Base-by-base conservation (phyloP, 2,888 invertebrate genomes). In the Morpho helenor region DNA sequence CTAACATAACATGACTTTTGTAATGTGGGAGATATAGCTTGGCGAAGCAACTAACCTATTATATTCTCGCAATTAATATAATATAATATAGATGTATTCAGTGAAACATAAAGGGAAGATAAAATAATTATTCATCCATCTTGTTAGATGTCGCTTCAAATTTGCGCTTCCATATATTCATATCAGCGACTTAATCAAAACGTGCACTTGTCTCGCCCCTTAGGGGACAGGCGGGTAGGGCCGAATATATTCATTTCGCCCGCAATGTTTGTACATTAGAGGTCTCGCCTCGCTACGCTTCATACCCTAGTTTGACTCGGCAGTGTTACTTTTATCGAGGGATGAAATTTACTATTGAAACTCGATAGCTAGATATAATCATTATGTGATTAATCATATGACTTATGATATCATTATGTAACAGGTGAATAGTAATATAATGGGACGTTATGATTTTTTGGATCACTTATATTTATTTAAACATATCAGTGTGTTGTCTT, bases 251-350 rank as follows among this genome's bases (percentile, higher is more conserved):
- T 89, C 88, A 89, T 90, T 87, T 81, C 84, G 79, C 80, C 88
- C 90, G 87, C 90, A 90, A 90, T 90, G 87, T 90, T 90, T 89
- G 89, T 87, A 86, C 87, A 89, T 89, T 89, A 89, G 87, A 89
- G 90, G 90, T 89, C 87, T 87, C 84, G 88, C 76, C 76, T 83
- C 81, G 81, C 77, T 87, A 72, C 86, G 77, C 83, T 82, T 84
- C 84, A 83, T 70, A 51, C 73, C 76, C 73, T 68, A 70, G 69
- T 75, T 82, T 84, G 82, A 85, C 84, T 85, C 77, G 68, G 73
- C 75, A 74, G 78, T 79, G 78, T 77, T 71, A 68, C 68, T 79
- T 71, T 66, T 69, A 64, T 63, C 61, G 73, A 73, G 79, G 76
- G 73, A 77, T 73, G 63, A 68, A 49, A 22, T 61, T 57, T 81